These are phyloP conservation scores for Agapornis canus DNA, from an alignment of 2,797 vertebrate genomes.

Conservation along the genomic window DNA sequence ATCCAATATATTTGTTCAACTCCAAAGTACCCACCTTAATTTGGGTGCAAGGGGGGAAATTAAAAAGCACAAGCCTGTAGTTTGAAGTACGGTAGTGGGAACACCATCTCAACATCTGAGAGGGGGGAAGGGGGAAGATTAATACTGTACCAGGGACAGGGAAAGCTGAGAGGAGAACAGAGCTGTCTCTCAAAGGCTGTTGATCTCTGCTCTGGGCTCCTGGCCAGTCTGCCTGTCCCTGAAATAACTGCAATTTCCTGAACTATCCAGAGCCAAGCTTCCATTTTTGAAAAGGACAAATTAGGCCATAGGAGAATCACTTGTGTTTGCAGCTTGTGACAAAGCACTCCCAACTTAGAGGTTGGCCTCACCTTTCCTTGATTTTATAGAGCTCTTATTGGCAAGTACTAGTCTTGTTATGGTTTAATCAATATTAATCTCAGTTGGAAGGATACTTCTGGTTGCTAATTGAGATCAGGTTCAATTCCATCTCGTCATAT, in stretches of 20 bases:
- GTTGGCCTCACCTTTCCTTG: constrained; percentile 61
- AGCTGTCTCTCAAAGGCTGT: not conserved
- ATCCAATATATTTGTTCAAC: constrained; percentile 7
- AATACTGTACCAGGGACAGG: not conserved
- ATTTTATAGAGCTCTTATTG: constrained; percentile 65
- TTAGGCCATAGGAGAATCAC: constrained; percentile 46
- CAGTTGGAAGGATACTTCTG: constrained; percentile 63
- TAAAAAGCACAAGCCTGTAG: not conserved
- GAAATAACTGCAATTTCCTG: constrained; percentile 55
- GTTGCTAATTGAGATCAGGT: constrained; percentile 68
- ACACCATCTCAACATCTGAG: not conserved
- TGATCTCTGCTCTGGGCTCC: constrained; percentile 51
- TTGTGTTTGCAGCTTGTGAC: constrained; percentile 43
- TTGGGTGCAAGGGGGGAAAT: constrained; percentile 2
- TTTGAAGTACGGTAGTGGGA: not conserved
- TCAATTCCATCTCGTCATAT: constrained; percentile 48
- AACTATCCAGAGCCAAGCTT: constrained; percentile 43
- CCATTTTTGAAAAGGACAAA: constrained; percentile 55
- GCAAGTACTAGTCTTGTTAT: constrained; percentile 58
- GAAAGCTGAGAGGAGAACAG: not conserved
- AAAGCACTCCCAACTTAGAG: constrained; percentile 51
- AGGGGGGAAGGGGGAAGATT: not conserved
- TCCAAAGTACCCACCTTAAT: constrained; percentile 13
- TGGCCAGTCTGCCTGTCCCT: constrained; percentile 27
- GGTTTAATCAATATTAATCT: constrained; percentile 73